These are phyloP conservation scores for Phataginus tetradactyla DNA, from an alignment of 2,797 vertebrate species.

Conservation along the genomic window DNA sequence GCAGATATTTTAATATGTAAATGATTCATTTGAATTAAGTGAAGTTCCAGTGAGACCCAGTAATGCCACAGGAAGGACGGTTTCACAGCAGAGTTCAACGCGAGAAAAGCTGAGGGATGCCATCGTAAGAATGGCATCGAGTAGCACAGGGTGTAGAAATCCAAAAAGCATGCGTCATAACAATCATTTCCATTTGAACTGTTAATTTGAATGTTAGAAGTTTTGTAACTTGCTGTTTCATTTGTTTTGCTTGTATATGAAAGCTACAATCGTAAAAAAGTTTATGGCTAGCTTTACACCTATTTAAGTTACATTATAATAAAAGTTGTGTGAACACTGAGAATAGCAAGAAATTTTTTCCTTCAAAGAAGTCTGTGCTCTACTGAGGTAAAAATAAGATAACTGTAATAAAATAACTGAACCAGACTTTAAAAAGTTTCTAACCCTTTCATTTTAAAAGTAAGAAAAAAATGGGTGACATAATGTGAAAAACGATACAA, in stretches of 20 bases:
- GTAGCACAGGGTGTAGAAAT: neutral
- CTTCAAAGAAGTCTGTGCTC: slow-evolving; percentile 19
- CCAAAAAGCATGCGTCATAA: neutral
- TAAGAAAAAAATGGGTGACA: slow-evolving; percentile 16
- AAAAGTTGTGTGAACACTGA: slow-evolving; percentile 20
- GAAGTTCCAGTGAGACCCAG: neutral
- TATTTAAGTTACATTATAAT: slow-evolving; percentile 29
- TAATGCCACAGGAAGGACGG: neutral
- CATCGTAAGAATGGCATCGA: neutral
- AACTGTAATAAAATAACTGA: neutral
- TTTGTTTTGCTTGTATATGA: neutral
- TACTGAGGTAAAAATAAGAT: neutral
- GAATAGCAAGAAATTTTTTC: neutral
- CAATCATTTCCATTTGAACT: neutral
- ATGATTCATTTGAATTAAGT: neutral
- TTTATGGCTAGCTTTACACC: neutral
- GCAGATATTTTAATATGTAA: slow-evolving; percentile 13
- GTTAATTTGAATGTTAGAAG: neutral
- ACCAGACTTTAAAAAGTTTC: neutral
- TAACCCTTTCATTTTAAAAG: neutral
- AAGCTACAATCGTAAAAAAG: neutral
- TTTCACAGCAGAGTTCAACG: neutral
- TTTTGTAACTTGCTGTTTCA: slow-evolving; percentile 2
- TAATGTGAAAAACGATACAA: neutral
- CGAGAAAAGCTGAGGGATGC: neutral